phyloP scores from a whole-genome alignment of 2,888 invertebrate species.

The Dryadula phaetusa region DNA sequence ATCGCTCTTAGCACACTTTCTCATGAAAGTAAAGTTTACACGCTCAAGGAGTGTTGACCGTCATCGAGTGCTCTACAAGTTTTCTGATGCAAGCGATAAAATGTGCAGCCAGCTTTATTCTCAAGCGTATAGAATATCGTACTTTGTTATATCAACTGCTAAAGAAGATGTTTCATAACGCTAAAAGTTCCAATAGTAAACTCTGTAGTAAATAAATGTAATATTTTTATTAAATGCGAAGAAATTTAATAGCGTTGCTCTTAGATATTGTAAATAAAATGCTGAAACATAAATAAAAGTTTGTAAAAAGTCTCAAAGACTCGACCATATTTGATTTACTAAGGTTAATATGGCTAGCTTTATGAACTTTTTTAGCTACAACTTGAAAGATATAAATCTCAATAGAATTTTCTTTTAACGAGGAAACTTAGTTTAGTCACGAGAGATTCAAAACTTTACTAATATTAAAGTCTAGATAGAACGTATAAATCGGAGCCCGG shows the following conservation, averaged over 20 bases:
- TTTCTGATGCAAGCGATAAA: constrained; percentile 27
- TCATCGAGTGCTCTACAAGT: constrained; percentile 30
- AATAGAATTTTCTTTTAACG: constrained; percentile 39
- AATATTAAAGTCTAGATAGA: constrained; percentile 46
- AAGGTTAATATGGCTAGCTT: constrained; percentile 4
- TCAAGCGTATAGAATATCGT: constrained; percentile 7
- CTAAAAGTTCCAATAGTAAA: background rate
- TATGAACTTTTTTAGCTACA: constrained; percentile 13
- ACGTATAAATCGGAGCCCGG: constrained; percentile 28
- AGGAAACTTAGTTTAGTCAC: constrained; percentile 34
- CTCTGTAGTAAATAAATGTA: background rate
- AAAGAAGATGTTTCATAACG: constrained; percentile 4
- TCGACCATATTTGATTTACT: constrained; percentile 17
- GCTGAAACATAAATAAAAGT: background rate
- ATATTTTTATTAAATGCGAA: background rate
- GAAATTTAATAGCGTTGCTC: background rate
- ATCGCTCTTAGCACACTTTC: constrained; percentile 25
- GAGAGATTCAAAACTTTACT: constrained; percentile 42
- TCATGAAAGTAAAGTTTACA: constrained; percentile 30
- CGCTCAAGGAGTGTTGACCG: constrained; percentile 30
- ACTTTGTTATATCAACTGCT: constrained; percentile 2
- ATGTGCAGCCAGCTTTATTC: constrained; percentile 6
- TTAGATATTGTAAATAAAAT: background rate
- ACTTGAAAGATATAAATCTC: constrained; percentile 30
- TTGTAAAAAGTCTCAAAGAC: background rate